phyloP scores from a whole-genome alignment of 1,140 invertebrate genomes.

The Geopemphigus sp. region DNA sequence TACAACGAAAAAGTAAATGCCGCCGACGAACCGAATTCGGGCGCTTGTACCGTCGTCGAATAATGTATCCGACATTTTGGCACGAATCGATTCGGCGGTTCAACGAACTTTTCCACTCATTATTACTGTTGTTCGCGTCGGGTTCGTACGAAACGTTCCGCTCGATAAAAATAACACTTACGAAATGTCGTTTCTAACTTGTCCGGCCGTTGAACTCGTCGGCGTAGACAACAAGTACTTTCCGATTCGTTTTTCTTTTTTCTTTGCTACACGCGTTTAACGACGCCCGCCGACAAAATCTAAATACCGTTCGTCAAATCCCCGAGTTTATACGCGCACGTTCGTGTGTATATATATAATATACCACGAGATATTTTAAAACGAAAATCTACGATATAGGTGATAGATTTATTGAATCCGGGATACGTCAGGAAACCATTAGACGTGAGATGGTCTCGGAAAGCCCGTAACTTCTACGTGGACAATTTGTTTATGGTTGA shows the following conservation, averaged over 20 bases:
- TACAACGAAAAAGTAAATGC: conserved; percentile 91
- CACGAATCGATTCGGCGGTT: conserved; percentile 34
- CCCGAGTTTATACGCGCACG: neutral
- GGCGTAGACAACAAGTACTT: too few relatives aligned
- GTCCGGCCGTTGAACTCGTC: conserved; percentile 4
- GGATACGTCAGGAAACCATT: conserved; percentile 76
- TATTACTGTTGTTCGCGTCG: neutral
- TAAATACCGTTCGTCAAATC: neutral
- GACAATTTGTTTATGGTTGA: conserved; percentile 93
- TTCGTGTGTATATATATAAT: neutral
- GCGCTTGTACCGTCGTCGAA: too few relatives aligned
- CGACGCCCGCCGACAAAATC: neutral
- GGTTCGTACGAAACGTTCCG: neutral
- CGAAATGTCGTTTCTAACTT: neutral
- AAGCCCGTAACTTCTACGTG: conserved; percentile 87
- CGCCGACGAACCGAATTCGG: too few relatives aligned
- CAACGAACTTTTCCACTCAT: neutral
- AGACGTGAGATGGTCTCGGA: conserved; percentile 88
- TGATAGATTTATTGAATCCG: conserved; percentile 90
- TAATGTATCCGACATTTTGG: neutral
- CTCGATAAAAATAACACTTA: too few relatives aligned
- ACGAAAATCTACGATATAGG: conserved; percentile 60
- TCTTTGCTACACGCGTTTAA: neutral
- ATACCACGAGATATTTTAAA: too few relatives aligned
- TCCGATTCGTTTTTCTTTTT: too few relatives aligned